These are phyloP conservation scores for Cosmopolites sordidus DNA, from an alignment of 2,888 invertebrate species.

Conservation along the genomic window DNA sequence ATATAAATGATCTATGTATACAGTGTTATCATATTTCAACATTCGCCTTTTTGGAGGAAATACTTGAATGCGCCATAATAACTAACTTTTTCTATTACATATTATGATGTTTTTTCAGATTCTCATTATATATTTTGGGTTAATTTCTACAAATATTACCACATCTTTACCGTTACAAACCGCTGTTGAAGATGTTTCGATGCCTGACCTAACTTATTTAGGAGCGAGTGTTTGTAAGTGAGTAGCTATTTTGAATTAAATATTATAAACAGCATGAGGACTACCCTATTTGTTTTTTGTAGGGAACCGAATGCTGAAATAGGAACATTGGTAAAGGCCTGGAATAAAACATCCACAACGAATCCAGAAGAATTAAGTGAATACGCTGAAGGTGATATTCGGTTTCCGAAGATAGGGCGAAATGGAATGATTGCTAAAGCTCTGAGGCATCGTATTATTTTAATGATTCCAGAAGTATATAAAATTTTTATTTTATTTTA, in stretches of 20 bases:
- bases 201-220: constrained; percentile 52
- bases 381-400: constrained; percentile 69
- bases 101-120: background rate
- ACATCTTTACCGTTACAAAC: constrained; percentile 4
- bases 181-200: background rate
- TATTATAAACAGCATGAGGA: too few species aligned
- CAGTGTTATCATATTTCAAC: background rate
- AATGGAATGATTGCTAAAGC: constrained; percentile 31
- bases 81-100: background rate
- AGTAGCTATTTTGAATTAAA: constrained; percentile 45
- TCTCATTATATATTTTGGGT: background rate
- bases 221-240: constrained; percentile 56
- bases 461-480: background rate
- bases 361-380: constrained; percentile 78
- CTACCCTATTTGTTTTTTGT: background rate
- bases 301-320: constrained; percentile 49
- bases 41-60: background rate
- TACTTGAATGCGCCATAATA: background rate
- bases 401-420: constrained; percentile 52
- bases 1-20: constrained; percentile 4
- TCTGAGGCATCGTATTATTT: constrained; percentile 34
- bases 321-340: constrained; percentile 55
- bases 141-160: background rate
- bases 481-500: constrained; percentile 2
- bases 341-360: constrained; percentile 55